A percentile compares a stretch with the other conserved stretches of the same genome.
These are phyloP conservation scores for Amphipyra tragopoginis DNA, from an alignment of 2,888 invertebrate species.

Conservation along the genomic window DNA sequence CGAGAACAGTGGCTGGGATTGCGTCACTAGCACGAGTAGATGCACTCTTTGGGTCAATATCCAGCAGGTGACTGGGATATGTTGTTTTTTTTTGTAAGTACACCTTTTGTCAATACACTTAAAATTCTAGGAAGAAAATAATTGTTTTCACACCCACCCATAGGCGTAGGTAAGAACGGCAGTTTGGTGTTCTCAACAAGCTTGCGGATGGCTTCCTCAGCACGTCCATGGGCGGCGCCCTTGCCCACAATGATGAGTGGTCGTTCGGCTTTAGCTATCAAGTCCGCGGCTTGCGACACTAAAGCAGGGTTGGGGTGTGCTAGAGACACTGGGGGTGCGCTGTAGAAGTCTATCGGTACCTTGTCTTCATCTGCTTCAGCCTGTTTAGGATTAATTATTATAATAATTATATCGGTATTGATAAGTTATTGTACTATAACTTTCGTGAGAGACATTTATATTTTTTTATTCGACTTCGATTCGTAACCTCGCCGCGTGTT, in stretches of 20 bases:
- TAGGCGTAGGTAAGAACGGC: slow-evolving; percentile 98
- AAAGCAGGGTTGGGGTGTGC: slow-evolving; percentile 92
- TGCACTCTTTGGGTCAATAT: no score
- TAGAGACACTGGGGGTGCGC: slow-evolving; percentile 91
- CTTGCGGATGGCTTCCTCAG: slow-evolving; percentile 92
- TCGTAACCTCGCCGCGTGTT: no score
- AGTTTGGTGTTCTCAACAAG: slow-evolving; percentile 93
- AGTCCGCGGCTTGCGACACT: slow-evolving; percentile 92
- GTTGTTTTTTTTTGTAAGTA: no score
- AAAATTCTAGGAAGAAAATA: no score
- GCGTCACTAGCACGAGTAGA: no score
- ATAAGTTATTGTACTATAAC: no score
- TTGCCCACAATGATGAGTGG: slow-evolving; percentile 98
- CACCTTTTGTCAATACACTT: no score
- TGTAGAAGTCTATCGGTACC: slow-evolving; percentile 84
- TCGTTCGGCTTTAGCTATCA: slow-evolving; percentile 93
- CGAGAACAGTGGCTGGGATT: no score
- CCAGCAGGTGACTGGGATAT: no score
- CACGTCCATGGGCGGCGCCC: slow-evolving; percentile 95
- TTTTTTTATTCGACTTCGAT: no score
- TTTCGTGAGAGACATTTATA: no score
- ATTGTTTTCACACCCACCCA: slow-evolving; percentile 91
- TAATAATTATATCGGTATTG: no score
- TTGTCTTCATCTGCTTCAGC: slow-evolving; percentile 81
- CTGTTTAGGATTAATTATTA: slow-evolving; percentile 56